Percentiles rank a stretch among this genome's conserved stretches.
phyloP scores from a whole-genome alignment of 1,140 invertebrate genomes.

The Chionoecetes opilio region DNA sequence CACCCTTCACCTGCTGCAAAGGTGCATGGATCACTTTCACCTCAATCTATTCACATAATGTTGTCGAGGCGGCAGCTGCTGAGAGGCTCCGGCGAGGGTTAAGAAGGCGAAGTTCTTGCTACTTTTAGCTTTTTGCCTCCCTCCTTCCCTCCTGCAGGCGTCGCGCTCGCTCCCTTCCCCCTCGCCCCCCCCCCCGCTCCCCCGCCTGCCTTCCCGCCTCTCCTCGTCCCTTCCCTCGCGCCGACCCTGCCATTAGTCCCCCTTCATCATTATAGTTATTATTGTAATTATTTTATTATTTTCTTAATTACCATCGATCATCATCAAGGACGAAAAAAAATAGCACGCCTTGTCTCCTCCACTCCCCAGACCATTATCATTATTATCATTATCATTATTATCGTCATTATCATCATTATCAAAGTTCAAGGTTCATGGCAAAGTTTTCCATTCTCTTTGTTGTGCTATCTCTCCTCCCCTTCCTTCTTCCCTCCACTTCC shows the following conservation, averaged over 20 bases:
- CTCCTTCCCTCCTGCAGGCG: background rate
- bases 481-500: background rate
- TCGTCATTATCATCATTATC: conserved; percentile 6
- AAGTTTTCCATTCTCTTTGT: background rate
- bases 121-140: background rate
- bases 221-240: background rate
- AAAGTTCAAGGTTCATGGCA: background rate
- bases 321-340: conserved; percentile 5
- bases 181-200: background rate
- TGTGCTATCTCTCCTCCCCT: too few species aligned
- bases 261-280: conserved; percentile 9
- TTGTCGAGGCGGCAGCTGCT: background rate
- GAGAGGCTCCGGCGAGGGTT: background rate
- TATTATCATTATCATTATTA: background rate
- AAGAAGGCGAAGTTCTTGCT: background rate
- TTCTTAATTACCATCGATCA: conserved; percentile 30
- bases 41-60: background rate
- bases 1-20: background rate
- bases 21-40: background rate
- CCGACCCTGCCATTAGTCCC: conserved; percentile 23
- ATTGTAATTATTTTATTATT: conserved; percentile 32
- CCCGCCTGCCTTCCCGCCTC: background rate
- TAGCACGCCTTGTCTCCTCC: background rate
- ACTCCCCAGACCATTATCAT: background rate
- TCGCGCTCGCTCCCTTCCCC: background rate